Evolutionary conservation across 2,797 vertebrate species (phyloP).

Genomic region (Thalassophryne amazonica): DNA sequence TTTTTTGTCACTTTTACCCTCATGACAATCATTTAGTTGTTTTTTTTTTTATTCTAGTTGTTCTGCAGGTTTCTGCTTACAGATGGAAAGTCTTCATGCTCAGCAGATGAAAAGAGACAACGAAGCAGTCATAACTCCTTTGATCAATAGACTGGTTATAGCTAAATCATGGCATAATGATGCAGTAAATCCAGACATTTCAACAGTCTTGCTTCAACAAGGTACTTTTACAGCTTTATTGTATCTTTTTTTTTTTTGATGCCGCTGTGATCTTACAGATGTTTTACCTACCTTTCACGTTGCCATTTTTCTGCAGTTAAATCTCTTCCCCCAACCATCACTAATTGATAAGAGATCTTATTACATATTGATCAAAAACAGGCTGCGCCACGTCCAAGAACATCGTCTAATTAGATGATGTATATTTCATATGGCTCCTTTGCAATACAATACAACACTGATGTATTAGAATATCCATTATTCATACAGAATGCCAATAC

Average conservation of each 20-base stretch:
- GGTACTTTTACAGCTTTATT: conserved; percentile 45
- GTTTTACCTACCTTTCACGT: conserved; percentile 50
- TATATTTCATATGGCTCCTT: conserved; percentile 67
- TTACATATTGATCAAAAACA: conserved; percentile 75
- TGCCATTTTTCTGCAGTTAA: conserved; percentile 27
- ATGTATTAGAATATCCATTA: conserved; percentile 72
- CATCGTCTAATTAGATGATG: conserved; percentile 73
- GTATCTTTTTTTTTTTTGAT: background rate
- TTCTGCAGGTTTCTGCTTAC: conserved; percentile 17
- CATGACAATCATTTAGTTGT: conserved; percentile 1
- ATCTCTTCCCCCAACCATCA: conserved; percentile 48
- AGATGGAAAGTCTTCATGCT: conserved; percentile 18
- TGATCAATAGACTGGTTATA: conserved; percentile 51
- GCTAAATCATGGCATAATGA: conserved; percentile 42
- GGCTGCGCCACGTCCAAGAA: conserved; percentile 64
- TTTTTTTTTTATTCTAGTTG: conserved; percentile 16
- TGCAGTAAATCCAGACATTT: conserved; percentile 51
- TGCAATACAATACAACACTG: conserved; percentile 69
- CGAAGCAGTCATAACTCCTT: conserved; percentile 36
- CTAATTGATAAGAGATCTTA: conserved; percentile 76
- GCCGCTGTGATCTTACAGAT: conserved; percentile 26
- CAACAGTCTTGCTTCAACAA: conserved; percentile 44
- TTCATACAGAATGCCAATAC: conserved; percentile 65
- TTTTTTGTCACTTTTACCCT: no score
- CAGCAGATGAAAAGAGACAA: conserved; percentile 21